Evolutionary conservation across 1,140 invertebrate genomes (phyloP).

Genomic region (Trinorchestia longiramus): DNA sequence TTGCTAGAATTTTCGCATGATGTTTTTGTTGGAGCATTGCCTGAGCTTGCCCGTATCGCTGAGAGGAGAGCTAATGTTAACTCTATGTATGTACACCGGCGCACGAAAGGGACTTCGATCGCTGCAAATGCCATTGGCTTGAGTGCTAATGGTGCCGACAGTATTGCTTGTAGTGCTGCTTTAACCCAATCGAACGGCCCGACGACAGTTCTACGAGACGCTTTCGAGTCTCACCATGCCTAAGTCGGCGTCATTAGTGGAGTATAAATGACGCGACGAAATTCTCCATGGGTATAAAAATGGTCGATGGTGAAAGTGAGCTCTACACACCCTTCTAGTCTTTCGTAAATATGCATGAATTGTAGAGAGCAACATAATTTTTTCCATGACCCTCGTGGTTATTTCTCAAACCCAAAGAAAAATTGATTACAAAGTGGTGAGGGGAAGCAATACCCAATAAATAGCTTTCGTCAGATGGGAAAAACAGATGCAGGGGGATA

Average conservation of each 20-base stretch:
- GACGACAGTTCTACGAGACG: background rate
- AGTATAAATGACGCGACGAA: background rate
- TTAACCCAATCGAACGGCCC: background rate
- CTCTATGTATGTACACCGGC: background rate
- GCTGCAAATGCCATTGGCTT: background rate
- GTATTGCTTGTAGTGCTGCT: background rate
- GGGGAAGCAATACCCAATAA: no score
- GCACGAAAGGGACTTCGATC: background rate
- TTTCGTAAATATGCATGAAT: background rate
- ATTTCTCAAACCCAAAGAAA: background rate
- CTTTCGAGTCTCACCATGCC: background rate
- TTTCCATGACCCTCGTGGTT: background rate
- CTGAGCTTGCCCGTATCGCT: background rate
- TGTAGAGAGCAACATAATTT: background rate
- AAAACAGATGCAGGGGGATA: no score
- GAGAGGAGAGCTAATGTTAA: background rate
- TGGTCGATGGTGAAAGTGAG: background rate
- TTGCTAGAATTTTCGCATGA: background rate
- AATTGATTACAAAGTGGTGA: background rate
- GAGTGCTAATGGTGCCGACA: slow-evolving; percentile 27
- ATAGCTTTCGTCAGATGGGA: no score
- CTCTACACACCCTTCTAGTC: background rate
- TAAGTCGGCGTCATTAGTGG: background rate
- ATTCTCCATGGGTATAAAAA: background rate
- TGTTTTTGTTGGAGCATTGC: background rate